These are phyloP conservation scores for Neomonachus schauinslandi DNA, from an alignment of 2,113 vertebrate genomes.

Conservation along the genomic window DNA sequence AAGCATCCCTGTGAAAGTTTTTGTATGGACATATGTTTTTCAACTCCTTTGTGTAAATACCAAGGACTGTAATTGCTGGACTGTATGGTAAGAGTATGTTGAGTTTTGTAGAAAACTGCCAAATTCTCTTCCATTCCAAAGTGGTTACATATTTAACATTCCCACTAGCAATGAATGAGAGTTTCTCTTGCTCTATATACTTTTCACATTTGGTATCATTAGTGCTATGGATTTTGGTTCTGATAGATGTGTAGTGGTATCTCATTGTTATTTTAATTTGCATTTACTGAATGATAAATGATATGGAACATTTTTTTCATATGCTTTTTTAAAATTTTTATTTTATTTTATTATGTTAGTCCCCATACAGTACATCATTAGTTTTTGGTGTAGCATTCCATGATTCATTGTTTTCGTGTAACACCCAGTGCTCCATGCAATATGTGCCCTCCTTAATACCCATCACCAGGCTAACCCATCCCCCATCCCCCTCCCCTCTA, in stretches of 20 bases:
- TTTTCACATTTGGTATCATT: background rate
- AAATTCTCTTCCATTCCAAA: background rate
- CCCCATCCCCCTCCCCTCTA: too few species aligned
- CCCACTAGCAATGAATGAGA: background rate
- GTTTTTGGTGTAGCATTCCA: too few species aligned
- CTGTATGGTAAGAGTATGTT: background rate
- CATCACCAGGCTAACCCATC: too few species aligned
- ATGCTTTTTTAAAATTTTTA: background rate
- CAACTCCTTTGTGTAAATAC: background rate
- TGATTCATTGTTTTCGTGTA: too few species aligned
- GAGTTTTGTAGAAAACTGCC: background rate
- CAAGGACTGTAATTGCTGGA: background rate
- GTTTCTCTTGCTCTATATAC: background rate
- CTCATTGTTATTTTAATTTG: background rate
- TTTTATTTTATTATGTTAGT: too few species aligned
- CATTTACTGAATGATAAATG: background rate
- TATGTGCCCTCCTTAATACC: too few species aligned
- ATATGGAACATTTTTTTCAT: background rate
- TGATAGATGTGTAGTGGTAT: background rate
- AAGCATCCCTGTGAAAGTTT: background rate
- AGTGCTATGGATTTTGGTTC: background rate
- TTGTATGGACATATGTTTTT: background rate
- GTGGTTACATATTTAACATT: background rate
- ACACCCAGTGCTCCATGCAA: too few species aligned
- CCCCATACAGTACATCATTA: too few species aligned